These are phyloP conservation scores for Sinocyclocheilus anshuiensis DNA, from an alignment of 2,113 vertebrate genomes.

Conservation along the genomic window DNA sequence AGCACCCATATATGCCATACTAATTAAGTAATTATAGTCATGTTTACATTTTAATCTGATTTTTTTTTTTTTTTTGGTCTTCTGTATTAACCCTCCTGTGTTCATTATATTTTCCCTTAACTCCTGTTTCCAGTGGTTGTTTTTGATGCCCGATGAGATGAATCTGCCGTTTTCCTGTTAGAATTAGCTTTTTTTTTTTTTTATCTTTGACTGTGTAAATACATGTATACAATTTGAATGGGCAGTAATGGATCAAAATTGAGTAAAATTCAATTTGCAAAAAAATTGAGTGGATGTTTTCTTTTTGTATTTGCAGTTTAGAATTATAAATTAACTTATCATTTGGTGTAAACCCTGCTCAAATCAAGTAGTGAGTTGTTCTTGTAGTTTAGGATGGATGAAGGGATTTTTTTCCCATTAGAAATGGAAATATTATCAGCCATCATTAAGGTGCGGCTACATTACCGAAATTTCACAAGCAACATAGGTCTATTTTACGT, in stretches of 20 bases:
- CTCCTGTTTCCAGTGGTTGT: constrained; percentile 76
- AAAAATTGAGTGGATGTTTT: background rate
- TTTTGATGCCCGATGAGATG: constrained; percentile 77
- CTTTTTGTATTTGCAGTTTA: background rate
- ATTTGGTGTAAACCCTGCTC: no score
- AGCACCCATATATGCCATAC: no score
- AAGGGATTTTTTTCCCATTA: background rate
- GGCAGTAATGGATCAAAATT: background rate
- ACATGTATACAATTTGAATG: constrained; percentile 36
- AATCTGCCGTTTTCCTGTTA: background rate
- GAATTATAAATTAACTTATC: no score
- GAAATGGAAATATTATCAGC: background rate
- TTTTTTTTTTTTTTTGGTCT: no score
- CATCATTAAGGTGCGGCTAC: background rate
- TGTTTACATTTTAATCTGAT: no score
- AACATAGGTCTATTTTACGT: no score
- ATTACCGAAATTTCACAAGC: background rate
- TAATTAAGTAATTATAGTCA: no score
- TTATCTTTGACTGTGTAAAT: constrained; percentile 64
- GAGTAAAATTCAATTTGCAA: constrained; percentile 32
- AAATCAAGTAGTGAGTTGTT: background rate
- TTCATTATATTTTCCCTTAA: constrained; percentile 68
- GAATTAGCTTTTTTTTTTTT: constrained; percentile 45
- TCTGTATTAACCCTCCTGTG: background rate
- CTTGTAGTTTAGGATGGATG: background rate